Evolutionary conservation across 2,797 vertebrate genomes (phyloP).

Genomic region (Gymnoscopelus braueri): DNA sequence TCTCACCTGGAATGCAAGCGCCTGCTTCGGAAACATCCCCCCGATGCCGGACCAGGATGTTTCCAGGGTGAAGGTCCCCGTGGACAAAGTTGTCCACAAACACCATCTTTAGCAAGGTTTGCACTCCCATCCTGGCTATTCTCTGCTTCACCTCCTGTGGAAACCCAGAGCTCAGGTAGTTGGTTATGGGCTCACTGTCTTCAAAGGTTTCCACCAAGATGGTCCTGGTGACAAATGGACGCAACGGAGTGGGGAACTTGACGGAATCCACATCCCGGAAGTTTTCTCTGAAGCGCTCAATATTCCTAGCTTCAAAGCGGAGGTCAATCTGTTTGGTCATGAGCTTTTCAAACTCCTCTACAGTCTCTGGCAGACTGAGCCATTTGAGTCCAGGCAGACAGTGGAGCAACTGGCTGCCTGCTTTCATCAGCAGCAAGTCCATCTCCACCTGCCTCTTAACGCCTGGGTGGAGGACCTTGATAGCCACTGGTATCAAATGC

Average conservation of each 20-base stretch:
- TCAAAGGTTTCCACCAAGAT: conserved; percentile 95
- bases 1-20: not conserved
- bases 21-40: conserved; percentile 20
- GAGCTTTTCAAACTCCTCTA: conserved; percentile 95
- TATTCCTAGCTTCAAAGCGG: conserved; percentile 91
- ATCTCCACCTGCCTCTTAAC: conserved; percentile 88
- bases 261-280: conserved; percentile 87
- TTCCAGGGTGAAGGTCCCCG: conserved; percentile 94
- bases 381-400: conserved; percentile 91
- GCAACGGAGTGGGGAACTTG: conserved; percentile 89
- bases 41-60: conserved; percentile 88
- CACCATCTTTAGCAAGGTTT: conserved; percentile 97
- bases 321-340: conserved; percentile 97
- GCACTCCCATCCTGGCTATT: conserved; percentile 91
- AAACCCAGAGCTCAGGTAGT: conserved; percentile 82
- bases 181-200: conserved; percentile 91
- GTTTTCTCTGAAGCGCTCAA: conserved; percentile 89
- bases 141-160: conserved; percentile 83
- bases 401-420: conserved; percentile 85
- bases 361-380: conserved; percentile 92
- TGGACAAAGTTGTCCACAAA: conserved; percentile 98
- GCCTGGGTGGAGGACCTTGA: conserved; percentile 95
- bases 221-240: conserved; percentile 89
- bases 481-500: conserved; percentile 86
- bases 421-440: conserved; percentile 92